Evolutionary conservation across 2,797 vertebrate genomes (phyloP).

Genomic region (Sitta carolinensis): DNA sequence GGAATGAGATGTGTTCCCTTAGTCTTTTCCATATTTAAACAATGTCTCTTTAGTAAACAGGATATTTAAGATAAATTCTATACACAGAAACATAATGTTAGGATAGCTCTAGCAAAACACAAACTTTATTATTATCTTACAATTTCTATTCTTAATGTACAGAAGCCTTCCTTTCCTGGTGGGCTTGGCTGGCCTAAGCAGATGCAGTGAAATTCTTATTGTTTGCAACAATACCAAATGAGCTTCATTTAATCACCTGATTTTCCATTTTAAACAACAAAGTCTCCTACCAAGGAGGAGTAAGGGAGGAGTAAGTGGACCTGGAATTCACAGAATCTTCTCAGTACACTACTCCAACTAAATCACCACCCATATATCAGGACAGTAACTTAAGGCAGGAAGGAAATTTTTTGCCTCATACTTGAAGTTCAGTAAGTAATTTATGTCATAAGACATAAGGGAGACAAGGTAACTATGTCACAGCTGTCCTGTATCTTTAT

Average conservation of each 20-base stretch:
- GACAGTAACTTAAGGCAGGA: background rate
- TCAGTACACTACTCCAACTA: background rate
- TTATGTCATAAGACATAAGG: background rate
- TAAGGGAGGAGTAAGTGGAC: rapidly evolving
- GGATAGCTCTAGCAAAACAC: background rate
- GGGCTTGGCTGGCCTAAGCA: background rate
- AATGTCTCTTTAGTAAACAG: background rate
- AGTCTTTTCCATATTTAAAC: background rate
- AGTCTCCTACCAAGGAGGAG: background rate
- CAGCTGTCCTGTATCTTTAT: background rate
- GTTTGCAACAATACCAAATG: background rate
- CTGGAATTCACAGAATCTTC: background rate
- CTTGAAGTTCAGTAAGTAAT: background rate
- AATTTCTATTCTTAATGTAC: background rate
- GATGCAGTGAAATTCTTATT: background rate
- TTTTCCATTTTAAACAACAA: background rate
- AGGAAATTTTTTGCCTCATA: background rate
- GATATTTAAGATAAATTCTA: background rate
- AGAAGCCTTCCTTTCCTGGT: background rate
- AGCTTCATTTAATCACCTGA: rapidly evolving
- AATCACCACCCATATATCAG: background rate
- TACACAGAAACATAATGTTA: background rate
- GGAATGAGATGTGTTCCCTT: background rate
- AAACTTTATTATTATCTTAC: background rate
- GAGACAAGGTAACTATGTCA: background rate